Evolutionary conservation across 1,140 invertebrate genomes (phyloP).

Genomic region (Lucilia sericata): DNA sequence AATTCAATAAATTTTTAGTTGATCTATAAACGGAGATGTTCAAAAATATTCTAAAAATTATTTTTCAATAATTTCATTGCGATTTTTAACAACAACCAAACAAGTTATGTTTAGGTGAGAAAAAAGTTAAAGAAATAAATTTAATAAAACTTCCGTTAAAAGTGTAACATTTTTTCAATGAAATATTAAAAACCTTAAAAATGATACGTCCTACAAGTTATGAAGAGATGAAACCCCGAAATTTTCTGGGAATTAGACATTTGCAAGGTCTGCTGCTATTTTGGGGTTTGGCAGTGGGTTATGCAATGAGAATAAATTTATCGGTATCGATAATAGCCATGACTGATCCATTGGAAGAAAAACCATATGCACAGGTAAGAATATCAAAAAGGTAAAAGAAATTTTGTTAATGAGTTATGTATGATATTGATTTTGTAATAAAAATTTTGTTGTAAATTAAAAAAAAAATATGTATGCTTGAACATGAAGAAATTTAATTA

Average conservation of each 20-base stretch:
- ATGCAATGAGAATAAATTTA: conserved; percentile 75
- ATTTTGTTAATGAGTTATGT: too few relatives aligned
- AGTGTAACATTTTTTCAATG: background rate
- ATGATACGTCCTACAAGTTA: background rate
- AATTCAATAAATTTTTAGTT: background rate
- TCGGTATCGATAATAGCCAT: conserved; percentile 74
- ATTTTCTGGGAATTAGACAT: conserved; percentile 70
- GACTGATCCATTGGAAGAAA: conserved; percentile 55
- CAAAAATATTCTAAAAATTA: background rate
- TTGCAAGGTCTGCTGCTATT: conserved; percentile 75
- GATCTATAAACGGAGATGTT: background rate
- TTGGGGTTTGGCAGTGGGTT: conserved; percentile 73
- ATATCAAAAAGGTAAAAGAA: too few relatives aligned
- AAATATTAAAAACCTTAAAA: background rate
- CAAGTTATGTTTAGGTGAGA: background rate
- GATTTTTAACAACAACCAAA: background rate
- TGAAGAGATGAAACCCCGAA: background rate
- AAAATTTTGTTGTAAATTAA: background rate
- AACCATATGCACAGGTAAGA: conserved; percentile 62
- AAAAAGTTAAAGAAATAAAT: background rate
- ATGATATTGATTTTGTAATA: background rate
- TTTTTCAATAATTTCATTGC: background rate
- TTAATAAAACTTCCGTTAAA: background rate
- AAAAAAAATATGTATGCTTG: background rate
- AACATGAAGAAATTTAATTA: background rate